Evolutionary conservation across 2,113 vertebrate species (phyloP).

Genomic region (Spea bombifrons): DNA sequence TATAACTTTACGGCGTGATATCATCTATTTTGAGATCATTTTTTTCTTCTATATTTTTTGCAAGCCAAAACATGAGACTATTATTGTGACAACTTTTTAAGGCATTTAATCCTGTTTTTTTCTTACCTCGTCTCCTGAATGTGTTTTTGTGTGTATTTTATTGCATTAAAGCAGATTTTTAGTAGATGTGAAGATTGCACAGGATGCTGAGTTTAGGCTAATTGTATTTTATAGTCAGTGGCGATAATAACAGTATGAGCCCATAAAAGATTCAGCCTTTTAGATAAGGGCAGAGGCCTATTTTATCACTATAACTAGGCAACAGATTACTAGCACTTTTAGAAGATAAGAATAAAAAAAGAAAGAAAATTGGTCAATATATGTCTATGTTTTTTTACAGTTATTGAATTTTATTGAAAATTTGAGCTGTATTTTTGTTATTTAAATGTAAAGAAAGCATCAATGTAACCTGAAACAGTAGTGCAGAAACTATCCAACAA

Average conservation of each 20-base stretch:
- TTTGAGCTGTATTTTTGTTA: no score
- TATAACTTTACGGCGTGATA: constrained; percentile 18
- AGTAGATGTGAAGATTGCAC: background rate
- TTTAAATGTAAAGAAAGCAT: no score
- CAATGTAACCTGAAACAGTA: no score
- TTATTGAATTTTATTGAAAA: no score
- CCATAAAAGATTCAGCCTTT: background rate
- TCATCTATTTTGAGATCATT: constrained; percentile 7
- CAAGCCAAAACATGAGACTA: background rate
- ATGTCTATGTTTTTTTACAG: no score
- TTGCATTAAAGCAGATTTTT: constrained; percentile 1
- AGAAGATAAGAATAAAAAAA: no score
- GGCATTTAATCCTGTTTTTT: background rate
- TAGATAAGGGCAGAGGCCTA: background rate
- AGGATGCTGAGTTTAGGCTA: constrained; percentile 1
- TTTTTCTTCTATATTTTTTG: background rate
- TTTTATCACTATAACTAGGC: background rate
- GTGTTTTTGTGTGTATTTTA: background rate
- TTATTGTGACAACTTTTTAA: constrained; percentile 1
- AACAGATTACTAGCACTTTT: no score
- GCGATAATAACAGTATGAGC: background rate
- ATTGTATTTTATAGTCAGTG: background rate
- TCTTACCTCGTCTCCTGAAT: no score
- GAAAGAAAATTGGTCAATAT: no score
- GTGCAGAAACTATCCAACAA: no score